phyloP scores from a whole-genome alignment of 2,888 invertebrate genomes.

The Nomada fucata region DNA sequence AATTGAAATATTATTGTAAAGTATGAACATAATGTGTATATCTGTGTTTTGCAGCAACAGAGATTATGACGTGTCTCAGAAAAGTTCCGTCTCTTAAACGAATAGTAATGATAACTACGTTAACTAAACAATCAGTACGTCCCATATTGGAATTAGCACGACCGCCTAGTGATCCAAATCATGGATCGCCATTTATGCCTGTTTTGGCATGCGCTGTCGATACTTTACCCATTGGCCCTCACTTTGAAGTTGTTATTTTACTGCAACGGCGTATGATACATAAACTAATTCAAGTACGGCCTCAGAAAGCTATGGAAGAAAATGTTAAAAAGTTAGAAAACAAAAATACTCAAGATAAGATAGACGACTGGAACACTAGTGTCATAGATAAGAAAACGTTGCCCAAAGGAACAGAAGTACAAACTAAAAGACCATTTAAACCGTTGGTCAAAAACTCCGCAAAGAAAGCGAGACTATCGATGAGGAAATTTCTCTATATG shows the following conservation, averaged over 20 bases:
- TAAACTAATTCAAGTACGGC: constrained; percentile 66
- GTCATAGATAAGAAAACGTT: constrained; percentile 5
- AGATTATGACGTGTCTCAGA: constrained; percentile 79
- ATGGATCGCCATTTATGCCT: constrained; percentile 81
- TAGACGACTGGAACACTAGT: constrained; percentile 3
- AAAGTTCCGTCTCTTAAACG: constrained; percentile 78
- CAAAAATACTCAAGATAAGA: constrained; percentile 30
- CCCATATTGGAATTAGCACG: constrained; percentile 81
- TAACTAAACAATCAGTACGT: constrained; percentile 83
- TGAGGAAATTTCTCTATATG: too few relatives aligned
- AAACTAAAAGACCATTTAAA: constrained; percentile 43
- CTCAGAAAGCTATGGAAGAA: constrained; percentile 9
- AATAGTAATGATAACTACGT: constrained; percentile 81
- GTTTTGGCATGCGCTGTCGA: constrained; percentile 80
- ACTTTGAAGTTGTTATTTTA: constrained; percentile 81
- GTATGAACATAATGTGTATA: not conserved
- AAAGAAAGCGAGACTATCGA: constrained; percentile 39
- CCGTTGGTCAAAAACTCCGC: constrained; percentile 11
- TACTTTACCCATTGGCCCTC: constrained; percentile 79
- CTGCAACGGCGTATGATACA: constrained; percentile 80
- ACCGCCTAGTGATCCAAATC: constrained; percentile 76
- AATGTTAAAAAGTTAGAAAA: constrained; percentile 22
- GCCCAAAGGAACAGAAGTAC: constrained; percentile 11
- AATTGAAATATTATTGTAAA: not conserved
- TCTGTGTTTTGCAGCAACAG: constrained; percentile 74